phyloP scores from a whole-genome alignment of 1,140 invertebrate species.

The Drosophila cardini region DNA sequence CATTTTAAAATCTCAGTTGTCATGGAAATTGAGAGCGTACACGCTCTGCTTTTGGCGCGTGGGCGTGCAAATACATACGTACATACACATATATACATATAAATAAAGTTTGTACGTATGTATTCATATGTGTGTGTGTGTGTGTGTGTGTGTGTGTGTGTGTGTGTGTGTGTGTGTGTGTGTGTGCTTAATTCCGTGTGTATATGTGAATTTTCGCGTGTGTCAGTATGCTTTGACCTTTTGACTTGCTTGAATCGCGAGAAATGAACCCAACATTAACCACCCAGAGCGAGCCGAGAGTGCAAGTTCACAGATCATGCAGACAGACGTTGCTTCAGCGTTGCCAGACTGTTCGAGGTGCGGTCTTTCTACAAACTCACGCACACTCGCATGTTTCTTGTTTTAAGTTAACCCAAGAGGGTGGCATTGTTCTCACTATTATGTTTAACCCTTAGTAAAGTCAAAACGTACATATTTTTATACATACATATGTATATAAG shows the following conservation, averaged over 20 bases:
- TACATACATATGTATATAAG: slow-evolving; percentile 5
- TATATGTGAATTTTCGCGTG: not conserved
- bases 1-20: slow-evolving; percentile 29
- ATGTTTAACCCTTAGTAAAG: slow-evolving; percentile 69
- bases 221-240: slow-evolving; percentile 63
- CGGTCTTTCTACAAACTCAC: slow-evolving; percentile 11
- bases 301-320: slow-evolving; percentile 45
- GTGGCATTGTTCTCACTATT: slow-evolving; percentile 53
- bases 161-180: slow-evolving; percentile 9
- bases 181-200: not conserved
- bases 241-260: slow-evolving; percentile 57
- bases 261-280: slow-evolving; percentile 12
- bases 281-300: slow-evolving; percentile 6
- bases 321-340: slow-evolving; percentile 30
- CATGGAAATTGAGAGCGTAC: slow-evolving; percentile 31
- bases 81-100: too few relatives aligned
- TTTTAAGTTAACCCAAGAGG: slow-evolving; percentile 46
- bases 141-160: slow-evolving; percentile 14
- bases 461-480: slow-evolving; percentile 18
- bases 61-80: slow-evolving; percentile 23
- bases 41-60: slow-evolving; percentile 20
- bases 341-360: slow-evolving; percentile 49
- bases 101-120: not conserved
- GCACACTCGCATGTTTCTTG: slow-evolving; percentile 14
- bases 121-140: not conserved